A percentile compares a stretch with the other conserved stretches of the same genome.
Conservation (phyloP, 2,888 invertebrate species). For the Timandra comae region DNA sequence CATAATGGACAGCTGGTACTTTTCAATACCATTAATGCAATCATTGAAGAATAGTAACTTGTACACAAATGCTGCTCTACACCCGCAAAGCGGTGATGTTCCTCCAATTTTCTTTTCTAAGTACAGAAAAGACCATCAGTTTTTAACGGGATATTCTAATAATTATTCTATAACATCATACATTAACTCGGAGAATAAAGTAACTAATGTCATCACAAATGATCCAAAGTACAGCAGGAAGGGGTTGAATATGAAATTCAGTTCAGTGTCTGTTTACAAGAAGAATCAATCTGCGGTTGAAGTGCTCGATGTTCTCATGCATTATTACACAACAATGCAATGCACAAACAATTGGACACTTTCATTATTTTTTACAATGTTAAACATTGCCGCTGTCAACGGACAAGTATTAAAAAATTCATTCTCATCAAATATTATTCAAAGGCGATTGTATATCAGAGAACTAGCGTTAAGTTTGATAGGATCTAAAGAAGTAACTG, state of each 20-base stretch:
- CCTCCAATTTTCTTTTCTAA: conserved; percentile 54
- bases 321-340: conserved; percentile 65
- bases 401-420: conserved; percentile 64
- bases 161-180: conserved; percentile 51
- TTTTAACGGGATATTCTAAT: conserved; percentile 51
- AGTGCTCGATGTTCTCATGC: conserved; percentile 61
- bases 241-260: conserved; percentile 37
- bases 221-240: conserved; percentile 53
- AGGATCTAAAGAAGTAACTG: conserved; percentile 23
- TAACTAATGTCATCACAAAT: conserved; percentile 52
- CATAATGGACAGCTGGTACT: conserved; percentile 60
- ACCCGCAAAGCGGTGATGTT: conserved; percentile 47
- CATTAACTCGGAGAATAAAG: conserved; percentile 44
- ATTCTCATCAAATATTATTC: conserved; percentile 31
- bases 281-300: conserved; percentile 55
- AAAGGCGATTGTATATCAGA: conserved; percentile 53
- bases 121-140: conserved; percentile 40
- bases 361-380: conserved; percentile 56
- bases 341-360: conserved; percentile 63
- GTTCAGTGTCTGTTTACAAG: conserved; percentile 53
- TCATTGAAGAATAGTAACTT: conserved; percentile 45
- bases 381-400: conserved; percentile 63
- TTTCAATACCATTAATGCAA: conserved; percentile 43
- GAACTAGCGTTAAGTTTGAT: conserved; percentile 52
- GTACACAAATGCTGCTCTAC: conserved; percentile 47